A percentile compares a stretch with the other conserved stretches of the same genome.
Evolutionary conservation across 2,797 vertebrate genomes (phyloP).

Genomic region (Phalanger gymnotis): DNA sequence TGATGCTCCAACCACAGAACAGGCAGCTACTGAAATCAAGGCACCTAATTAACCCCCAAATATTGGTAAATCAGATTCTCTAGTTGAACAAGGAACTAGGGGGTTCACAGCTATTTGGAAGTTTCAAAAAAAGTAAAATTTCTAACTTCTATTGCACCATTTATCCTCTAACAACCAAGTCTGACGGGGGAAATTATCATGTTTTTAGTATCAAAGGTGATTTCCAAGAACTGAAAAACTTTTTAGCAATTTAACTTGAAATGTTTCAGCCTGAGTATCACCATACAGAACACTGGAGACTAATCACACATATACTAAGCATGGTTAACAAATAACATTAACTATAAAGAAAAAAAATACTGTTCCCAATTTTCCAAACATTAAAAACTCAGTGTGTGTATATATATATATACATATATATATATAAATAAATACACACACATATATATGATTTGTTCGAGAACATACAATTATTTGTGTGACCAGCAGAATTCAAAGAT

Average conservation of each 20-base stretch:
- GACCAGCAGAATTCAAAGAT: not conserved
- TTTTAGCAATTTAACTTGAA: conserved; percentile 59
- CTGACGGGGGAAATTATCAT: conserved; percentile 38
- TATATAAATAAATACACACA: conserved; percentile 12
- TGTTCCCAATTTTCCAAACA: conserved; percentile 71
- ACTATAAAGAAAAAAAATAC: conserved; percentile 64
- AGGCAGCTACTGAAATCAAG: not conserved
- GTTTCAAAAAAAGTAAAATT: not conserved
- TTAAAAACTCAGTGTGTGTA: conserved; percentile 70
- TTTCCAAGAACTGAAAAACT: conserved; percentile 71
- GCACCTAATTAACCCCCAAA: not conserved
- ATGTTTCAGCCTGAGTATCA: conserved; percentile 64
- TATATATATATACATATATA: conserved; percentile 45
- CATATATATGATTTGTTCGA: conserved; percentile 52
- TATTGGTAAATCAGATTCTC: not conserved
- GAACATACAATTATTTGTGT: conserved; percentile 50
- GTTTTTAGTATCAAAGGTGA: conserved; percentile 22
- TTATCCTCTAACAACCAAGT: conserved; percentile 54
- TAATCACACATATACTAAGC: not conserved
- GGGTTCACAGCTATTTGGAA: not conserved
- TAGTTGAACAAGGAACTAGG: not conserved
- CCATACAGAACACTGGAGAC: conserved; percentile 52
- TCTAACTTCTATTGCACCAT: not conserved
- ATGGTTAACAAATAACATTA: conserved; percentile 33
- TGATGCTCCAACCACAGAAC: not conserved